Percentiles rank a stretch among this genome's conserved stretches.
These are phyloP conservation scores for Drosophila prolongata DNA, from an alignment of 2,888 invertebrate genomes.

Conservation along the genomic window DNA sequence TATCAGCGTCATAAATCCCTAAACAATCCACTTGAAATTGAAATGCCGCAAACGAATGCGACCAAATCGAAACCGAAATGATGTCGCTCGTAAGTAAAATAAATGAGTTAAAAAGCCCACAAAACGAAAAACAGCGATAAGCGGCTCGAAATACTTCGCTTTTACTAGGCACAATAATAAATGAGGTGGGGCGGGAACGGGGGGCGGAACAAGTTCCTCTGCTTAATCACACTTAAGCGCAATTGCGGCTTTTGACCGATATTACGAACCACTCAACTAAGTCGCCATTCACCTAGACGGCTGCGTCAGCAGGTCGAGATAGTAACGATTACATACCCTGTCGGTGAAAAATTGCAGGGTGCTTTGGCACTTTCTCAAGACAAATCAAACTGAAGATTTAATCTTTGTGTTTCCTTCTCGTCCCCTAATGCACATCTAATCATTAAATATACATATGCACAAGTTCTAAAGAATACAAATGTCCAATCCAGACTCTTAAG, in stretches of 20 bases:
- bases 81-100: constrained; percentile 57
- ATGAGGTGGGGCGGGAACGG: constrained; percentile 9
- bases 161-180: constrained; percentile 37
- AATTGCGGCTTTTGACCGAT: constrained; percentile 78
- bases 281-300: constrained; percentile 52
- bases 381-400: neutral
- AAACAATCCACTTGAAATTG: constrained; percentile 69
- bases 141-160: constrained; percentile 44
- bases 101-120: constrained; percentile 65
- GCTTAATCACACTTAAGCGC: constrained; percentile 70
- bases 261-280: constrained; percentile 53
- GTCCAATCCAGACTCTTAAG: no score
- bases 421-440: no score
- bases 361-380: neutral
- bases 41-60: constrained; percentile 52
- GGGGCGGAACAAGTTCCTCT: constrained; percentile 15
- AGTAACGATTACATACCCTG: constrained; percentile 45
- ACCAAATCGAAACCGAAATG: constrained; percentile 32
- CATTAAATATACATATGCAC: no score
- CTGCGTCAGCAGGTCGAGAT: constrained; percentile 41
- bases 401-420: neutral
- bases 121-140: constrained; percentile 54
- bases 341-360: neutral
- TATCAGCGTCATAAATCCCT: constrained; percentile 75
- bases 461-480: no score